Base-by-base conservation (phyloP, 2,797 vertebrate species). In the Mormyrus proboscirostris region DNA sequence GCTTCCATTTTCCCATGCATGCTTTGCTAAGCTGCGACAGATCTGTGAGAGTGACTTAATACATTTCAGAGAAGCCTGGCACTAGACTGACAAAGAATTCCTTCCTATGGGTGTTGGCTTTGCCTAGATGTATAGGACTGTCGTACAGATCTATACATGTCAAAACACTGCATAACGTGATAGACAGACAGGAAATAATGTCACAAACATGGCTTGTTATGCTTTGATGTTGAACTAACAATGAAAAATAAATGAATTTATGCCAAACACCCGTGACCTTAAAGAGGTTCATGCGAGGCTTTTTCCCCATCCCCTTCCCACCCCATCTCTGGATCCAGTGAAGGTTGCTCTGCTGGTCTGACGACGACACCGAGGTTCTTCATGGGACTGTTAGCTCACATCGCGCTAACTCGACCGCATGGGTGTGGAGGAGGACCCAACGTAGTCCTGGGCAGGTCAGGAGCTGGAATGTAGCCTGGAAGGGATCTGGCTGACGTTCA, bases 401-500 rank as follows among this genome's bases (percentile, higher is more conserved):
- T 38, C 87, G 76, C 0, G 8, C 50, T 50, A n/a, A 50, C 88
- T 73, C 44, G 76, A 41, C 53, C n/a, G 44, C 53, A 82, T 83
- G 88, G 76, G 88, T 62, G 73, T 62, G 76, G 76, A 83, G 10
- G 16, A 44, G 10, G 41, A 25, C 82, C 8, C 16, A 84, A 44
- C n/a, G 82, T 50, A 50, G 82, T 84, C 7, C 38, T 84, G 82
- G 82, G 76, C 10, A 83, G 88, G 16, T 53, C 50, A n/a, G 51
- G 22, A 22, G 51, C 33, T 49, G 88, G 88, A 89, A 83, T 89
- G 88, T 47, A 41, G 50, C 73, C 88, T 57, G 50, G 76, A 12
- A 83, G 8, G 88, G 38, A 57, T 89, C 41, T 89, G 88, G 38
- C 53, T 51, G 76, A 33, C 22, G 1, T 49, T 10, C 41, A 10